Evolutionary conservation across 2,797 vertebrate species (phyloP), one percentile per base, ranked within the genome.

Genomic region (Moxostoma hubbsi): DNA sequence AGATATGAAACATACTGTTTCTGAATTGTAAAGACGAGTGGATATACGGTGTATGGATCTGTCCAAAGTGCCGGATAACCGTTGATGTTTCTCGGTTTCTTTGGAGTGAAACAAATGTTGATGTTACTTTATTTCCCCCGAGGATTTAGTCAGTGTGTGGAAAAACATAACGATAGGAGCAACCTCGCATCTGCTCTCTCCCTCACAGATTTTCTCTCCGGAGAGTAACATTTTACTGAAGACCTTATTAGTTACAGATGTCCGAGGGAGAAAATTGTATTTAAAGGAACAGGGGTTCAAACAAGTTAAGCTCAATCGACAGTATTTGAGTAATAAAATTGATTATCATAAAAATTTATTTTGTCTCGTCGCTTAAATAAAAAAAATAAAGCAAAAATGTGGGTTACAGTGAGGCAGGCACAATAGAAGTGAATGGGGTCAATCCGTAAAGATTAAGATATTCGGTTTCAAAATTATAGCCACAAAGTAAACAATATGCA

Each of bases 151-250:
- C 12, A 43, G 24, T 12, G 63, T 61, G 74, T 4, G 63, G 67
- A 71, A 68, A 36, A 62, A 16, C 36, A 24, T 1, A 67, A 64
- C 16, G 75, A 83, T 84, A 81, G 79, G 86, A 84, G 91, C 88
- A 84, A 91, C 90, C 90, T 87, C 75, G 6, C 89, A 92, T 90
- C 87, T 90, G 87, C 69, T 63, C 54, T 50, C 13, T 54, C 54
- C 53, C 24, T 50, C 24, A 50, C 53, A 58, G 66, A 62, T 59
- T n/a, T 62, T 65, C 57, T 71, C 80, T 61, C 66, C 4, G 10
- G 69, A 73, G 73, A 73, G 62, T 45, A 43, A 36, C 13, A 6
- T 46, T 64, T 36, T 54, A 18, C 24, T 0, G n/a, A 58, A 43
- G 24, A 9, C 4, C 2, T 55, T 36, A 36, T 36, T 36, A 36